Evolutionary conservation across 2,113 vertebrate species (phyloP), one percentile per base, ranked within the genome.

Genomic region (Halichoerus grypus): DNA sequence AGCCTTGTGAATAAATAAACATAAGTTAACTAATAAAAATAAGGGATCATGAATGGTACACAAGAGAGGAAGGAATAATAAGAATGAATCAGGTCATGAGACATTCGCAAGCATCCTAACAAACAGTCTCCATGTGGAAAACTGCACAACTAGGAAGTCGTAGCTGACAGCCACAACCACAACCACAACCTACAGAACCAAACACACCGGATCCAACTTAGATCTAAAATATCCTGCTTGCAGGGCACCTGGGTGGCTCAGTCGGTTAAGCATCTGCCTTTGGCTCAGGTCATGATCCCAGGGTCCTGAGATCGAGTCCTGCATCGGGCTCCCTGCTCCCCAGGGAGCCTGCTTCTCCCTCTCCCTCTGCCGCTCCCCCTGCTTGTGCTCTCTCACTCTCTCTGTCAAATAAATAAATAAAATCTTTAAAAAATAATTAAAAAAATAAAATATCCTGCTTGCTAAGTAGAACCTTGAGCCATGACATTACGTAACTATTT

Each of bases 401-500:
- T 42, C 46, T 46, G 46, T 46, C 46, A 46, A 46, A 46, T 46
- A 46, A 46, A 46, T 46, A 46, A 46, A 46, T 46, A 46, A 46
- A 46, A 46, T 46, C 46, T 46, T 46, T 46, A 46, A 46, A 46
- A 46, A 46, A 46, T 46, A 46, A 46, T 46, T 46, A 46, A 46
- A 46, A 46, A 46, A 46, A 46, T 19, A 80, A 95, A 94, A 51
- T 36, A 69, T 63, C 82, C 18, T 81, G 81, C 87, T 96, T 80
- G 74, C 28, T 28, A 84, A 76, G 59, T 81, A 90, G 94, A 90
- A 96, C 42, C 18, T 92, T 94, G 90, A 93, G 53, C 63, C 57
- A 80, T 53, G 79, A 46, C 15, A 51, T 97, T 96, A 92, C 59
- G 49, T 85, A 98, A 95, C 79, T 72, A 79, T 72, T 94, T 93